A percentile compares a stretch with the other conserved stretches of the same genome.
phyloP scores from a whole-genome alignment of 2,113 vertebrate genomes.

The Cheilinus undulatus region DNA sequence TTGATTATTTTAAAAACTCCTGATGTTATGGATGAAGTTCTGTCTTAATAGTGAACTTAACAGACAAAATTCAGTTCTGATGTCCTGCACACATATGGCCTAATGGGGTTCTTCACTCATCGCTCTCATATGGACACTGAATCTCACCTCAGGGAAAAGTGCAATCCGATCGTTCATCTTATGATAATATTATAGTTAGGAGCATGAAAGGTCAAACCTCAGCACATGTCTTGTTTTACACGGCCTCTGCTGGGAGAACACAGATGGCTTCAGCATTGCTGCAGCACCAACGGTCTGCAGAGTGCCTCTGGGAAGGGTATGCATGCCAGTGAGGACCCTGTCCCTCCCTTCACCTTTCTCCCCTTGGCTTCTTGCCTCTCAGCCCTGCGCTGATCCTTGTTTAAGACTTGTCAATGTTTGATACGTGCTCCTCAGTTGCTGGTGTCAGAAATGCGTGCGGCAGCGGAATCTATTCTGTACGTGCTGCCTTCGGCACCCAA shows the following conservation, averaged over 20 bases:
- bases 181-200: slow-evolving; percentile 86
- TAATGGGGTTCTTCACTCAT: slow-evolving; percentile 38
- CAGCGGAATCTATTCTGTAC: slow-evolving; percentile 68
- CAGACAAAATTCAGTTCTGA: background rate
- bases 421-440: slow-evolving; percentile 51
- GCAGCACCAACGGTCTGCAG: slow-evolving; percentile 64
- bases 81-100: slow-evolving; percentile 36
- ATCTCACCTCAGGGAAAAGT: slow-evolving; percentile 59
- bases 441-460: slow-evolving; percentile 70
- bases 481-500: slow-evolving; percentile 63
- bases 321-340: slow-evolving; percentile 39
- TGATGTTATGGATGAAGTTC: background rate
- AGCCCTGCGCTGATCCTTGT: slow-evolving; percentile 47
- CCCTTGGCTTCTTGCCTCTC: slow-evolving; percentile 20
- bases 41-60: background rate
- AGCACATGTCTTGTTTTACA: slow-evolving; percentile 78
- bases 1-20: too few species aligned
- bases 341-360: slow-evolving; percentile 21
- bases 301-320: slow-evolving; percentile 62
- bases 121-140: slow-evolving; percentile 58
- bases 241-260: slow-evolving; percentile 68
- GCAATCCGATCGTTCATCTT: slow-evolving; percentile 75
- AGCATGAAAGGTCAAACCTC: slow-evolving; percentile 83
- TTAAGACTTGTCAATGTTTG: slow-evolving; percentile 62
- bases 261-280: slow-evolving; percentile 76